Conservation (phyloP, 2,797 vertebrate genomes). For the Lepus townsendii region DNA sequence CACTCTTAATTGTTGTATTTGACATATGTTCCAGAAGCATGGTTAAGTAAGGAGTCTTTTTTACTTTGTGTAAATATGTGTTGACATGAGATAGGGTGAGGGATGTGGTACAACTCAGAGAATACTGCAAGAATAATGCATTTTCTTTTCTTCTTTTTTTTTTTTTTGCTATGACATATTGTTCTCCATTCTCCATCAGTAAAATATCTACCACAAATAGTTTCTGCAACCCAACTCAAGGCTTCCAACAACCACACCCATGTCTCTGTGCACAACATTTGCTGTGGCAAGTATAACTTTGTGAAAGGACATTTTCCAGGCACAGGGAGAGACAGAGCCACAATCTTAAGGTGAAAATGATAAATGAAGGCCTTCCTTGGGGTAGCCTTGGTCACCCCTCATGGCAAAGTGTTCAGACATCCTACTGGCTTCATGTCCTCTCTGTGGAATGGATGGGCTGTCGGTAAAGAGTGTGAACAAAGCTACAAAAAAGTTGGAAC, state of each 20-base stretch:
- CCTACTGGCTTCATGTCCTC: neutral
- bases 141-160: neutral
- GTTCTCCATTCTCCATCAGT: constrained; percentile 28
- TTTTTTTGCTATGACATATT: neutral
- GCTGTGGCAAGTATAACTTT: constrained; percentile 30
- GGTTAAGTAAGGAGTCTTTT: neutral
- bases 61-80: constrained; percentile 44
- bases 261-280: neutral
- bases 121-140: neutral
- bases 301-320: constrained; percentile 28
- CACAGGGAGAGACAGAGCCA: neutral
- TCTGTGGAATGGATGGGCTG: neutral
- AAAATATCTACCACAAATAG: constrained; percentile 41
- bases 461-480: neutral
- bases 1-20: neutral
- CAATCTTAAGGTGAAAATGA: neutral
- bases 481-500: neutral
- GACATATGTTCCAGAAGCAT: neutral
- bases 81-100: neutral
- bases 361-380: neutral
- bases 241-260: constrained; percentile 25
- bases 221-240: constrained; percentile 36
- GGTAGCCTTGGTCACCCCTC: neutral
- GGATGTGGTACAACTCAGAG: neutral
- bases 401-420: neutral